A percentile compares a stretch with the other conserved stretches of the same genome.
phyloP scores from a whole-genome alignment of 2,113 vertebrate species.

The Butastur rufipennis region DNA sequence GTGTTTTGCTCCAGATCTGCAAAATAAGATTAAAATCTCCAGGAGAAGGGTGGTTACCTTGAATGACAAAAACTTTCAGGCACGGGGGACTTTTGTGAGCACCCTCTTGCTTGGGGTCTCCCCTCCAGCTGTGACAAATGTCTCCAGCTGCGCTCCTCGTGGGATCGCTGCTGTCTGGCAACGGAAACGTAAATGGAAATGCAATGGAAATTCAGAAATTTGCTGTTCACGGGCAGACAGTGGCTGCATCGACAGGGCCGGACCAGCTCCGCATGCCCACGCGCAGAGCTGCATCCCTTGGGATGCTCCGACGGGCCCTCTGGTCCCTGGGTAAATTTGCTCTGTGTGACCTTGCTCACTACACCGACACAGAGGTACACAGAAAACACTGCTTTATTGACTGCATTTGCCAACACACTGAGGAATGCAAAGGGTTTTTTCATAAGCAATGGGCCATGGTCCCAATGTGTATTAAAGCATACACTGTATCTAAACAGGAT shows the following conservation, averaged over 20 bases:
- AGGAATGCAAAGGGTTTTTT: slow-evolving; percentile 75
- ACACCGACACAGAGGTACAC: slow-evolving; percentile 71
- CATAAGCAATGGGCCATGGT: slow-evolving; percentile 68
- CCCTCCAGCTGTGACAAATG: not conserved
- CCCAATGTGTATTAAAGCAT: slow-evolving; percentile 75
- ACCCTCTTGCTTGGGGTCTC: not conserved
- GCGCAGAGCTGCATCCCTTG: not conserved
- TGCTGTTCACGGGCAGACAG: not conserved
- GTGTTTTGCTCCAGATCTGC: not conserved
- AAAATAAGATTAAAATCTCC: not conserved
- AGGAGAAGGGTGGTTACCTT: not conserved
- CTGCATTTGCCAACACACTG: slow-evolving; percentile 91
- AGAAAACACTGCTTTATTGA: slow-evolving; percentile 99
- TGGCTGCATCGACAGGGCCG: not conserved
- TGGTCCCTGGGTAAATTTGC: not conserved
- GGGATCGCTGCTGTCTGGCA: not conserved
- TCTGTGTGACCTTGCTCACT: not conserved
- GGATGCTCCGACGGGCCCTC: not conserved
- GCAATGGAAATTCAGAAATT: not conserved
- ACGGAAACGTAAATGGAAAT: not conserved
- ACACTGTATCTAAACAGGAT: slow-evolving; percentile 72
- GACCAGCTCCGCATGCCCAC: not conserved
- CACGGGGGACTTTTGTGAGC: not conserved
- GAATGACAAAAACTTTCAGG: not conserved
- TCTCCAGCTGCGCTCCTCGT: not conserved